phyloP scores from a whole-genome alignment of 2,797 vertebrate species.

The Brachymystax lenok region DNA sequence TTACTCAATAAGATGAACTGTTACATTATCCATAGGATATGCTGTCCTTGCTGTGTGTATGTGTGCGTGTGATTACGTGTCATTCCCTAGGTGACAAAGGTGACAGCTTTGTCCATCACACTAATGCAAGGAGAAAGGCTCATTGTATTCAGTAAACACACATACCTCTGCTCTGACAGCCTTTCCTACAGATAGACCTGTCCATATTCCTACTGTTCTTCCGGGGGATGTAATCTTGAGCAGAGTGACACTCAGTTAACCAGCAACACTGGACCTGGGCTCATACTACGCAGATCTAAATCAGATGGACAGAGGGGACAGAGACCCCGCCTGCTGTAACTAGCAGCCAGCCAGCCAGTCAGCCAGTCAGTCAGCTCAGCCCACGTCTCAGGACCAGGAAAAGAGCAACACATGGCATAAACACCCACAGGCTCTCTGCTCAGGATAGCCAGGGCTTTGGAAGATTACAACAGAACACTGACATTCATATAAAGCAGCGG shows the following conservation, averaged over 20 bases:
- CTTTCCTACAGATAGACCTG: constrained; percentile 65
- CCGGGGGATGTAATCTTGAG: constrained; percentile 48
- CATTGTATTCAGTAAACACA: constrained; percentile 18
- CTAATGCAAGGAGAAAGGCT: constrained; percentile 9
- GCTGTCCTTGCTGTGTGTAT: not conserved
- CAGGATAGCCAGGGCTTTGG: not conserved
- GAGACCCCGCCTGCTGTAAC: not conserved
- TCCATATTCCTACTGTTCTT: constrained; percentile 53
- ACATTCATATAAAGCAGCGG: constrained; percentile 16
- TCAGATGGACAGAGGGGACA: constrained; percentile 24
- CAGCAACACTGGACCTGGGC: constrained; percentile 30
- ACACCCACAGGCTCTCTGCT: not conserved
- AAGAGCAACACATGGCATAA: constrained; percentile 7
- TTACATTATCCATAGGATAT: not conserved
- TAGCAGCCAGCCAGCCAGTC: not conserved
- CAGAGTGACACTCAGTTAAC: constrained; percentile 64
- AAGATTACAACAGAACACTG: constrained; percentile 9
- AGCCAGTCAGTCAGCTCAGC: not conserved
- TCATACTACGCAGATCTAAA: constrained; percentile 45
- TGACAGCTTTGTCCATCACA: constrained; percentile 1
- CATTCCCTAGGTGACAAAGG: too few species aligned
- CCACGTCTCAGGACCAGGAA: not conserved
- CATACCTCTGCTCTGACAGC: constrained; percentile 39
- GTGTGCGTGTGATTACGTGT: not conserved
- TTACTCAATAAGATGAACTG: not conserved